These are phyloP conservation scores for Calliphora vomitoria DNA, from an alignment of 2,888 invertebrate species.

Conservation along the genomic window DNA sequence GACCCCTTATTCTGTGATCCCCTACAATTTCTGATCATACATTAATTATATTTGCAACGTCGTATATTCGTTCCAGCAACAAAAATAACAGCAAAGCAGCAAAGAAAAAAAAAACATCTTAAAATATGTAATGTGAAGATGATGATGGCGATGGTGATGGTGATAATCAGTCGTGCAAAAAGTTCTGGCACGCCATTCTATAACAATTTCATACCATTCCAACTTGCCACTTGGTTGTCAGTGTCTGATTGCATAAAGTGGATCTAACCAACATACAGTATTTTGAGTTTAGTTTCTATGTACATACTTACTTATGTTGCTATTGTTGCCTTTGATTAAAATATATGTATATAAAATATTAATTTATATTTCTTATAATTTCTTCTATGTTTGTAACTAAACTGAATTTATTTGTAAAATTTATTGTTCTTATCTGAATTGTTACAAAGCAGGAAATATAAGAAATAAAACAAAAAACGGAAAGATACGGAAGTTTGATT, in stretches of 20 bases:
- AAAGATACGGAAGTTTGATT: conserved; percentile 60
- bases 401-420: conserved; percentile 64
- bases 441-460: conserved; percentile 42
- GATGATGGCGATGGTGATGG: conserved; percentile 68
- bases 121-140: conserved; percentile 42
- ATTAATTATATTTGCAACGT: conserved; percentile 1
- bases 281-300: not conserved
- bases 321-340: conserved; percentile 42
- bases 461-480: not conserved
- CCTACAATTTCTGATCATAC: conserved; percentile 52
- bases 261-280: not conserved
- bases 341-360: conserved; percentile 38
- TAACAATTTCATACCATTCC: not conserved
- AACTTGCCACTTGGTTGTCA: conserved; percentile 48
- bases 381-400: conserved; percentile 40
- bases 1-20: conserved; percentile 57
- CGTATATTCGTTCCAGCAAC: conserved; percentile 37
- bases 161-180: conserved; percentile 80
- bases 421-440: conserved; percentile 51
- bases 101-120: conserved; percentile 20
- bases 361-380: conserved; percentile 42
- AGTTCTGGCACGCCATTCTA: conserved; percentile 79
- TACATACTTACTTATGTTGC: not conserved
- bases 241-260: conserved; percentile 45
- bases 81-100: conserved; percentile 1